Percentiles rank a stretch among this genome's conserved stretches.
phyloP scores from a whole-genome alignment of 2,797 vertebrate genomes.

The Leptodactylus fallax region DNA sequence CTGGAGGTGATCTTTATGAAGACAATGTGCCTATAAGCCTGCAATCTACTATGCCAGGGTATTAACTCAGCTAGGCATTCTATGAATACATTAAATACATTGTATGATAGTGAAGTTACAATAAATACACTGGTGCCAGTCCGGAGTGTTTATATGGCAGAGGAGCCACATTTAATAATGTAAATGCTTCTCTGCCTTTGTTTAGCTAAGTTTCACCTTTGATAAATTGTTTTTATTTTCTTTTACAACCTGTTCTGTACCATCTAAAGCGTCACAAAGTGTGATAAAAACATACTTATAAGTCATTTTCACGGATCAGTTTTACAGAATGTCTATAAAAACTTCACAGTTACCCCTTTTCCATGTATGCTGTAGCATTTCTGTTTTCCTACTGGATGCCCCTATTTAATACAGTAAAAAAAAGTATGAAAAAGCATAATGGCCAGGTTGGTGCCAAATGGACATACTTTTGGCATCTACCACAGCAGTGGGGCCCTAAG shows the following conservation, averaged over 20 bases:
- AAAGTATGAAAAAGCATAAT: neutral
- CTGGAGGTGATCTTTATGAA: neutral
- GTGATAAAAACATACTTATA: neutral
- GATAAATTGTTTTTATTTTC: neutral
- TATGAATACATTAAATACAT: slow-evolving; percentile 22
- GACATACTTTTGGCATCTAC: neutral
- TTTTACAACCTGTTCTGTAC: neutral
- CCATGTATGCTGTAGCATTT: neutral
- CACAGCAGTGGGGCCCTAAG: neutral
- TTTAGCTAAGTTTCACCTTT: neutral
- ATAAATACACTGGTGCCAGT: slow-evolving; percentile 41
- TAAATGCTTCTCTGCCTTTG: neutral
- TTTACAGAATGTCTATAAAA: neutral
- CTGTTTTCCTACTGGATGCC: too few relatives aligned
- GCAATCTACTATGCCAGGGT: neutral
- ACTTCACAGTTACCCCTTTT: too few relatives aligned
- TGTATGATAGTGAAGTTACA: neutral
- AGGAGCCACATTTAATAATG: neutral
- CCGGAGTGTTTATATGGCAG: slow-evolving; percentile 13
- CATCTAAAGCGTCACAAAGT: neutral
- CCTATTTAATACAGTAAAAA: neutral
- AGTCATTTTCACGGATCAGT: neutral
- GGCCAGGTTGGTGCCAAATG: neutral
- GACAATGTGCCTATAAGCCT: neutral
- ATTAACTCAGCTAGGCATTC: neutral